phyloP scores from a whole-genome alignment of 2,113 vertebrate species.

The Trematocara marginatum region DNA sequence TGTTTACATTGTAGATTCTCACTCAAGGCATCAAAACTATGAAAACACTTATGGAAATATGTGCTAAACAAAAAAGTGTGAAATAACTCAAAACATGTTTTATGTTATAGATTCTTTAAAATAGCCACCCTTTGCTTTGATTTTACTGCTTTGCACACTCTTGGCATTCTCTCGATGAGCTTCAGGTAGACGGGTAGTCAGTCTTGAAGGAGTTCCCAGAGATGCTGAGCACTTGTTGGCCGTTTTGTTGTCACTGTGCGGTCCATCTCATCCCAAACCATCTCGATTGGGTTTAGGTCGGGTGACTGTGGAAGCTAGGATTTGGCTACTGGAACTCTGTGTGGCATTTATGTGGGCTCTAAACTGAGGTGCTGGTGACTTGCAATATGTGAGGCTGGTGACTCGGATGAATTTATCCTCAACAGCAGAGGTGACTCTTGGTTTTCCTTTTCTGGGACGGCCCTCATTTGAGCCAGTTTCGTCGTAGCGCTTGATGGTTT shows the following conservation, averaged over 20 bases:
- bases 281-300: background rate
- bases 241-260: background rate
- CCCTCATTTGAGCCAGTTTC: fast-evolving
- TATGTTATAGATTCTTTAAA: background rate
- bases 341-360: background rate
- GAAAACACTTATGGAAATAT: background rate
- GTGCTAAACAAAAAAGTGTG: background rate
- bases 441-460: background rate
- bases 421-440: background rate
- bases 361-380: background rate
- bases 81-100: background rate
- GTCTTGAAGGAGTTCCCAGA: background rate
- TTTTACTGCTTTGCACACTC: background rate
- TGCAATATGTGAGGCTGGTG: background rate
- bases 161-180: background rate
- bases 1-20: background rate
- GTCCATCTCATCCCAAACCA: background rate
- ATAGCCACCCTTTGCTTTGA: background rate
- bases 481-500: background rate
- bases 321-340: background rate
- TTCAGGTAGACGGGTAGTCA: background rate
- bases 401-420: background rate
- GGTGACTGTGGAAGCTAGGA: background rate
- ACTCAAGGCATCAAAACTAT: background rate
- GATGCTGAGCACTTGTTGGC: background rate